Base-by-base conservation (phyloP, 2,113 vertebrate species). In the Caloenas nicobarica region DNA sequence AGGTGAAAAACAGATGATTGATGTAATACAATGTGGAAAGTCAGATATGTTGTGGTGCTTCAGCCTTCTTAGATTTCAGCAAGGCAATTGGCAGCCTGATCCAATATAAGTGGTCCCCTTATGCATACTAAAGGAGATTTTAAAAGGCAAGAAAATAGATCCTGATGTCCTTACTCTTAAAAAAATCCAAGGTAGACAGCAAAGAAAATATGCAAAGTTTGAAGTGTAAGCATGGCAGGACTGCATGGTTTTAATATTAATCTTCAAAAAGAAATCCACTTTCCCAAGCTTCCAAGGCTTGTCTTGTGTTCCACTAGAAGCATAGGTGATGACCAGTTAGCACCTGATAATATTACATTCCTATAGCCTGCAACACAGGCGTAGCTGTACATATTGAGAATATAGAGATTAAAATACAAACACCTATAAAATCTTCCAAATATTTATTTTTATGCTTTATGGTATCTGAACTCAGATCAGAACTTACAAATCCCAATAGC, bases 1-100 rank as follows among this genome's bases (percentile, higher is more conserved):
- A 99, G 98, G 99, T 99, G 97, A 98, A 96, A 94, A 86, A 33
- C 25, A 40, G 31, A 62, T 90, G 8, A 76, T 33, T 77, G 18
- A n/a, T 70, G 12, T 74, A 26, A 40, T 74, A 13, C 15, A 25
- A 11, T 29, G 5, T 84, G 15, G 29, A 76, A 61, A 86, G 40
- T 81, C 48, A 83, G 50, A 60, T 29, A 29, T 36, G 10, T 33
- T 91, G 42, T 33, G 48, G 15, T 71, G 23, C 58, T 71, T 76
- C 33, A 48, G 6, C 46, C 12, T 53, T 65, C 54, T 57, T 61
- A 88, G 42, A 62, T 91, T 91, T 92, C 82, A 91, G 34, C 24
- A 87, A 79, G 56, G 21, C 19, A 44, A 56, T 81, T 72, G 42
- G 4, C 65, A 82, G 10, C 18, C 29, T 81, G 12, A 77, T 66